Conservation (phyloP, 2,888 invertebrate genomes). For the Disparrhopalites patrizii region DNA sequence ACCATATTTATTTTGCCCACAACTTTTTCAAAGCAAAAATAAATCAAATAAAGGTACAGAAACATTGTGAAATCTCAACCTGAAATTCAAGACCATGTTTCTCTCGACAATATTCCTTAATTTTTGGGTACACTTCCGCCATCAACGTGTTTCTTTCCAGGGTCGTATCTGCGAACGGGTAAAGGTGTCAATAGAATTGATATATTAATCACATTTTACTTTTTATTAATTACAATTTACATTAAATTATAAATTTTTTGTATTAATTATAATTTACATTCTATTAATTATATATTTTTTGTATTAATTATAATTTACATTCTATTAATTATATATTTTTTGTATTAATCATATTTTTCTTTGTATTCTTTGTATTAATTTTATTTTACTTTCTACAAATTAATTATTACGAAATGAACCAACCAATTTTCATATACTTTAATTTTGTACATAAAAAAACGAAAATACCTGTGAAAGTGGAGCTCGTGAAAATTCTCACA, state of each 20-base stretch:
- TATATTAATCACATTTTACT: background rate
- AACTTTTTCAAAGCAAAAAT: too few species aligned
- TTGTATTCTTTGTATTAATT: too few species aligned
- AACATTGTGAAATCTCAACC: conserved; percentile 57
- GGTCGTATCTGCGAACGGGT: conserved; percentile 79
- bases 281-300: background rate
- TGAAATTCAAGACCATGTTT: conserved; percentile 98
- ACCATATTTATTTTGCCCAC: conserved; percentile 3
- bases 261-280: background rate
- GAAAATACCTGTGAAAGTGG: conserved; percentile 88
- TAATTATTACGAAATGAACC: too few species aligned
- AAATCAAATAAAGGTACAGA: conserved; percentile 1
- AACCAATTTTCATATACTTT: background rate
- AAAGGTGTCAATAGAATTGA: background rate
- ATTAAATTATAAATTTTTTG: background rate
- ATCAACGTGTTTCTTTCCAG: conserved; percentile 95
- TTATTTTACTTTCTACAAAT: too few species aligned
- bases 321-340: too few species aligned
- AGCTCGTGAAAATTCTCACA: conserved; percentile 96
- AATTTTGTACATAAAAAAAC: conserved; percentile 22
- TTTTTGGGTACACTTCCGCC: conserved; percentile 95
- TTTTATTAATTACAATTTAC: background rate
- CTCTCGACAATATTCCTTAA: conserved; percentile 95
- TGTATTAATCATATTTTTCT: too few species aligned
- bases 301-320: too few species aligned